A percentile compares a stretch with the other conserved stretches of the same genome.
These are phyloP conservation scores for Xanthia togata DNA, from an alignment of 2,888 invertebrate species.

Conservation along the genomic window DNA sequence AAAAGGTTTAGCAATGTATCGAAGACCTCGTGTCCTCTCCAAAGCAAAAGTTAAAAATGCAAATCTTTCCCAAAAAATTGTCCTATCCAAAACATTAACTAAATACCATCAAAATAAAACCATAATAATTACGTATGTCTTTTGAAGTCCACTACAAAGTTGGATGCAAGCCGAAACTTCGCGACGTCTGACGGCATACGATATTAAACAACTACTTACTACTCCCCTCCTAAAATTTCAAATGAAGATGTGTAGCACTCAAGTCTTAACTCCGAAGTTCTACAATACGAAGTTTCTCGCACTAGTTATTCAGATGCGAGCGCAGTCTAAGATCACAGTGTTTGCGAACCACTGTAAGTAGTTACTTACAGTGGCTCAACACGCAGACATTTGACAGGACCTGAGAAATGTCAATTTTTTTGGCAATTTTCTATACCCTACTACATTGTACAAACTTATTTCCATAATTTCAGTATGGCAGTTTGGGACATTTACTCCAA, in stretches of 20 bases:
- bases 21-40: not conserved
- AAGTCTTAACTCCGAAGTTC: slow-evolving; percentile 56
- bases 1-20: not conserved
- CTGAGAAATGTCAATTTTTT: not conserved
- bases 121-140: not conserved
- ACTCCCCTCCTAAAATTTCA: slow-evolving; percentile 37
- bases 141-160: slow-evolving; percentile 26
- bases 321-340: slow-evolving; percentile 19
- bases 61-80: not conserved
- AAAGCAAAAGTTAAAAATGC: not conserved
- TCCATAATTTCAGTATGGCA: not conserved
- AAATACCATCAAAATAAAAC: slow-evolving; percentile 10
- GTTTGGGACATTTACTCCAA: no score
- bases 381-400: not conserved
- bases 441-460: not conserved
- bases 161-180: slow-evolving; percentile 39
- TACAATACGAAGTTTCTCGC: slow-evolving; percentile 56
- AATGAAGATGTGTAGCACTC: slow-evolving; percentile 60
- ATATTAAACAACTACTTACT: slow-evolving; percentile 45
- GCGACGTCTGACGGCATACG: slow-evolving; percentile 24
- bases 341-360: no score
- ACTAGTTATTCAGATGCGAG: slow-evolving; percentile 44
- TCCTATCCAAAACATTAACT: not conserved
- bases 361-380: not conserved
- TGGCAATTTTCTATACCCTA: no score